phyloP scores from a whole-genome alignment of 2,888 invertebrate genomes.

The Mesorhabditis belari region DNA sequence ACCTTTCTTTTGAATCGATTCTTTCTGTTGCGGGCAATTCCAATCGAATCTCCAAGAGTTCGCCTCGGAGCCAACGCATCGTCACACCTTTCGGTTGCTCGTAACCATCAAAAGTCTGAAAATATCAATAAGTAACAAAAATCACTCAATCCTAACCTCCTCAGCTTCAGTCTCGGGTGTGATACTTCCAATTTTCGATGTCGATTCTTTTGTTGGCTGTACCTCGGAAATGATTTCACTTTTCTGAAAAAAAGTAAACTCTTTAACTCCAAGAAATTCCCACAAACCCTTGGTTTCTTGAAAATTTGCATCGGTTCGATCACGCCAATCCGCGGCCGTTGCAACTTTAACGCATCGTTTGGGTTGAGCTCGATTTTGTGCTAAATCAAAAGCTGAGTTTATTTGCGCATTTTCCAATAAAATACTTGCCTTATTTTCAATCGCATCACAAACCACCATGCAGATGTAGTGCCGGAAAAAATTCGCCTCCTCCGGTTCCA shows the following conservation, averaged over 20 bases:
- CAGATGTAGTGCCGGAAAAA: slow-evolving; percentile 38
- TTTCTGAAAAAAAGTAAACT: not conserved
- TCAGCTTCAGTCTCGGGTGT: not conserved
- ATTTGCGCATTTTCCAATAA: not conserved
- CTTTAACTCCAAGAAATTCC: not conserved
- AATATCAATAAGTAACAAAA: too few relatives aligned
- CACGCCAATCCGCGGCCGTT: slow-evolving; percentile 33
- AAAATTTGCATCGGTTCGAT: slow-evolving; percentile 23
- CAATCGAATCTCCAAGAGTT: not conserved
- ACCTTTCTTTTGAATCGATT: not conserved
- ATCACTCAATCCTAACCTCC: not conserved
- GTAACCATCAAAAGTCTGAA: not conserved
- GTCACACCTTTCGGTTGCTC: not conserved
- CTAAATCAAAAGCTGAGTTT: slow-evolving; percentile 3
- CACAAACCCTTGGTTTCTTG: slow-evolving; percentile 15
- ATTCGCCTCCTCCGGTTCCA: slow-evolving; percentile 13
- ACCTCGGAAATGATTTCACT: slow-evolving; percentile 9
- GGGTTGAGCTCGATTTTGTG: slow-evolving; percentile 31
- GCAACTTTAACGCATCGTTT: slow-evolving; percentile 24
- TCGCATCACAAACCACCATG: slow-evolving; percentile 25
- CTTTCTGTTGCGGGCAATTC: not conserved
- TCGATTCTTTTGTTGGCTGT: too few relatives aligned
- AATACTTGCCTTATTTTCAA: slow-evolving; percentile 17
- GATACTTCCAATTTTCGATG: too few relatives aligned
- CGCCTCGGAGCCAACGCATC: not conserved